Base-by-base conservation (phyloP, 1,140 invertebrate species). In the Cydia splendana region DNA sequence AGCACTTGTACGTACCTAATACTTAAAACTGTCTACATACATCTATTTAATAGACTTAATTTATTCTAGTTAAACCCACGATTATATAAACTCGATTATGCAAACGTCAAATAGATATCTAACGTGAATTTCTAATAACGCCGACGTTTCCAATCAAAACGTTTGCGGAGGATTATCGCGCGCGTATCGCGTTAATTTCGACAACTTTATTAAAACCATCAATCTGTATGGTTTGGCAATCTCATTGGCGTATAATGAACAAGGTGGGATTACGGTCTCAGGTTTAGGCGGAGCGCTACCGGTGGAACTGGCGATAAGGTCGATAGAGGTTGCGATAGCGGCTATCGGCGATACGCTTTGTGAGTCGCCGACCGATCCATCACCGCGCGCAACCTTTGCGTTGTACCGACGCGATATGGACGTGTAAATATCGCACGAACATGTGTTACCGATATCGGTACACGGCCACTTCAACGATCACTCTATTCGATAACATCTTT, bases 291-390 rank as follows among this genome's bases (percentile, higher is more conserved):
- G 78, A 77, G 83, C 85, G 69, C 76, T 77, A 77, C 76, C 69
- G 67, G 45, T 53, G 67, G 18, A n/a, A 75, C 38, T 82, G 76
- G 38, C 81, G 85, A 87, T 88, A 86, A 77, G 79, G 78, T 84
- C 85, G 89, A 90, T 89, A 90, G 79, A 71, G 77, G 65, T 62
- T 62, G 38, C 79, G 89, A 91, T 91, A 91, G 78, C 77, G 74
- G 81, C 84, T 91, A 91, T 91, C 90, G 79, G 13, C 81, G 88
- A 88, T 87, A 87, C 85, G 88, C 90, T 91, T 92, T 92, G 90
- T 87, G 85, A 80, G 82, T 80, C 84, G 88, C 90, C 90, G 89
- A 87, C 87, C 86, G 87, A 92, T 92, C 90, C 89, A 91, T 92
- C 89, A 92, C 85, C 82, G 67, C 76, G 57, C 30, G 78, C 77